Base-by-base conservation (phyloP, 2,888 invertebrate genomes). In the Dasypogon diadema region DNA sequence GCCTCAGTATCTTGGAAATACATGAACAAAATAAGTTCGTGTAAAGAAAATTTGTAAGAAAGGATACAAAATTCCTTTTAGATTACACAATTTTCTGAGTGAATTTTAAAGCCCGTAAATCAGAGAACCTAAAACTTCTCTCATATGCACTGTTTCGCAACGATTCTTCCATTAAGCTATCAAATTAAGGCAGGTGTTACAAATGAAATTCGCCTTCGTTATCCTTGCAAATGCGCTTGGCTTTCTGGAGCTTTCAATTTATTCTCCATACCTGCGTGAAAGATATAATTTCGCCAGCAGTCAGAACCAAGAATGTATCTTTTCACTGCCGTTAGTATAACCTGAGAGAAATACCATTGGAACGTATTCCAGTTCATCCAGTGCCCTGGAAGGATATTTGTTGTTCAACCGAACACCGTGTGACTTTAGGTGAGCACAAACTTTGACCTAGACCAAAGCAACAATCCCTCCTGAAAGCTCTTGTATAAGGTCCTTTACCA, bases 391-490 rank as follows among this genome's bases (percentile, higher is more conserved):
- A 42, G 12, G 42, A 42, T 3, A 42, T 42, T 4, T 10, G 12
- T n/a, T 10, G 5, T 8, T 42, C n/a, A n/a, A 42, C 12, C 10
- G 42, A 42, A 12, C 1, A n/a, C 42, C n/a, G 8, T 42, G 8
- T 6, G n/a, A 6, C 12, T 42, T 42, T 6, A 42, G n/a, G 42
- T 6, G 12, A 42, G 10, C 42, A 42, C 12, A 42, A 70, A 42
- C 70, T 51, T 54, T 70, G 70, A 51, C 70, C 70, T 70, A 51
- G 51, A 70, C 70, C 51, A 70, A 65, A 70, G 70, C 70, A 70
- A 70, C 70, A 70, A 54, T 54, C 70, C 14, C 70, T 70, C 70
- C 51, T 34, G 8, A 70, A 70, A 70, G 70, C 70, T 70, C 34
- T 18, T 14, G 30, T 26, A 18, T 24, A 8, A 22, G 46, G 48